A percentile compares a stretch with the other conserved stretches of the same genome.
Conservation (phyloP, 2,113 vertebrate species). For the Protobothrops mucrosquamatus region DNA sequence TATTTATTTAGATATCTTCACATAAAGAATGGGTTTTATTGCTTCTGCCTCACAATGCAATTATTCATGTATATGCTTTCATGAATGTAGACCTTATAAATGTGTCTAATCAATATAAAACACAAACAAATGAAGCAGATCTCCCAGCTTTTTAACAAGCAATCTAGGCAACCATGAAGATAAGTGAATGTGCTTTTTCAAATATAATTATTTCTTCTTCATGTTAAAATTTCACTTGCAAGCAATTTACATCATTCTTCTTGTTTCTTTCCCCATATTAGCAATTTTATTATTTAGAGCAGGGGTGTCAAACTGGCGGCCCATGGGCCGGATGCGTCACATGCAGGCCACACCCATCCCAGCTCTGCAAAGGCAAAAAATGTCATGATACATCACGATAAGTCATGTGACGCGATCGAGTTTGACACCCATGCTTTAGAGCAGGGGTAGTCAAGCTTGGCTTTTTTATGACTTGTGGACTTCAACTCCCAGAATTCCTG, state of each 20-base stretch:
- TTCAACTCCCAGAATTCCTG: too few relatives aligned
- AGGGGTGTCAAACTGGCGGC: too few relatives aligned
- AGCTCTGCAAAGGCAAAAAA: too few relatives aligned
- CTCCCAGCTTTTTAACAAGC: constrained; percentile 1
- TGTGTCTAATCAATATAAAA: constrained; percentile 10
- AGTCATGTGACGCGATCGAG: too few relatives aligned
- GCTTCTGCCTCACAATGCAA: background rate
- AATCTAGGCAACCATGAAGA: background rate
- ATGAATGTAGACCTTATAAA: background rate
- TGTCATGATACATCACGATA: too few relatives aligned
- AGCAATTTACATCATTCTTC: constrained; percentile 5
- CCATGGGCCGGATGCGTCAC: too few relatives aligned
- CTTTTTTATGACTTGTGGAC: too few relatives aligned
- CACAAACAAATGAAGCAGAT: background rate
- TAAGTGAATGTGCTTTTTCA: constrained; percentile 10
- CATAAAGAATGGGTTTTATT: constrained; percentile 15
- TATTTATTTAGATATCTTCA: constrained; percentile 27
- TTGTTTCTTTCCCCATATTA: constrained; percentile 1
- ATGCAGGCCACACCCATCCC: too few relatives aligned
- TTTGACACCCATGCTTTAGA: background rate
- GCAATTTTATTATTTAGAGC: background rate
- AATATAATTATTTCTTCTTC: constrained; percentile 27
- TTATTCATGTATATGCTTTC: constrained; percentile 10
- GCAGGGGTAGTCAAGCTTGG: too few relatives aligned
- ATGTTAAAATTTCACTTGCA: constrained; percentile 7